Percentiles rank a stretch among this genome's conserved stretches.
Conservation (phyloP, 1,140 invertebrate species). For the Thrips palmi region DNA sequence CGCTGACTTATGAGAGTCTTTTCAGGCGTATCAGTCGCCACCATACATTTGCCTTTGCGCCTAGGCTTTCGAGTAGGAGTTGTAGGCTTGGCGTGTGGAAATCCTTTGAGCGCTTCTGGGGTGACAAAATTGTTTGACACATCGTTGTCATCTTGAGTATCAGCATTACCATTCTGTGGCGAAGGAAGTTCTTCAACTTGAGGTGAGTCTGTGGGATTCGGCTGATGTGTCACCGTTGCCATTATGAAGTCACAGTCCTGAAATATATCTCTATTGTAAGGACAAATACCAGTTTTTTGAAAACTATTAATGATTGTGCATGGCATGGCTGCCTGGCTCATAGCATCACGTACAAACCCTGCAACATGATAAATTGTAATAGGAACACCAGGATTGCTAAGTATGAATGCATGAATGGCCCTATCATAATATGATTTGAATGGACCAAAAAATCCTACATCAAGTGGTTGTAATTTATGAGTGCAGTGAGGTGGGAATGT, state of each 20-base stretch:
- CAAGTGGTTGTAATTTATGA: constrained; percentile 23
- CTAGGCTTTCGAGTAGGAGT: too few relatives aligned
- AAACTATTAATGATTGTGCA: constrained; percentile 17
- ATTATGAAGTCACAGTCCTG: constrained; percentile 18
- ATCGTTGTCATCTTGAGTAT: background rate
- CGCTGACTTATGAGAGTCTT: too few relatives aligned
- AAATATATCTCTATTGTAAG: constrained; percentile 18
- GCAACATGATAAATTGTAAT: constrained; percentile 20
- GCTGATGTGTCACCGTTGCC: constrained; percentile 25
- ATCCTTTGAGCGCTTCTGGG: too few relatives aligned
- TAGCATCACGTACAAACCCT: too few relatives aligned
- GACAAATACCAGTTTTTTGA: constrained; percentile 17
- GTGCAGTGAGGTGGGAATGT: constrained; percentile 19
- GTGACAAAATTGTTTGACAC: too few relatives aligned
- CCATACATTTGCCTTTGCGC: too few relatives aligned
- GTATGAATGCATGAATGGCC: constrained; percentile 17
- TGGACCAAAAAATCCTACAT: constrained; percentile 19
- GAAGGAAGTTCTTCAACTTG: constrained; percentile 1
- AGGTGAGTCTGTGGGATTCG: constrained; percentile 18
- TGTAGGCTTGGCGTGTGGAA: too few relatives aligned
- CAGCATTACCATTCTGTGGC: background rate
- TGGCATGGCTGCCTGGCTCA: constrained; percentile 17
- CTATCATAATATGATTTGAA: constrained; percentile 20
- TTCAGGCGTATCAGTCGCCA: too few relatives aligned
- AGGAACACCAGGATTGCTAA: constrained; percentile 16